Percentiles rank a stretch among this genome's conserved stretches.
Conservation (phyloP, 2,113 vertebrate species). For the Ceyx cyanopectus region DNA sequence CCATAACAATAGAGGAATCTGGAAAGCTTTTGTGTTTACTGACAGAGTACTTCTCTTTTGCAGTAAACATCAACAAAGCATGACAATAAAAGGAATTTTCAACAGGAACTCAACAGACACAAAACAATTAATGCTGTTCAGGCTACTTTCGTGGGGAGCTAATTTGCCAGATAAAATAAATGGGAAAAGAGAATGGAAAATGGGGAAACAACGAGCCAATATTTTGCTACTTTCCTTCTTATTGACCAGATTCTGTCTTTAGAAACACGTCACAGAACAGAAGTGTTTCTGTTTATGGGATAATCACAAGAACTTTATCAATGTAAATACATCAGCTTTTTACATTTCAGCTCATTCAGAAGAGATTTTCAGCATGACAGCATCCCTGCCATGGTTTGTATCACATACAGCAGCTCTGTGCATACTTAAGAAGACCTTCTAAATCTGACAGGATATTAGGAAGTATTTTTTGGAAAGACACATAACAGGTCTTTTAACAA, state of each 20-base stretch:
- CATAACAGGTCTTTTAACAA: neutral
- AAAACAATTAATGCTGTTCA: neutral
- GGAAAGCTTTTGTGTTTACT: constrained; percentile 23
- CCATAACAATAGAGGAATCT: neutral
- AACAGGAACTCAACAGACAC: neutral
- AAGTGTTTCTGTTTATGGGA: neutral
- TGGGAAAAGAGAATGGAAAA: neutral
- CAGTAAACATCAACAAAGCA: constrained; percentile 30
- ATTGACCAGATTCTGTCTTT: neutral
- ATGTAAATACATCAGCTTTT: neutral
- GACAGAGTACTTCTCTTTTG: neutral
- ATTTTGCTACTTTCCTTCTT: neutral
- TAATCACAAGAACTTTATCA: neutral
- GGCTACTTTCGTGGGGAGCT: neutral
- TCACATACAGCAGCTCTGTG: neutral
- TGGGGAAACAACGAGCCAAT: neutral
- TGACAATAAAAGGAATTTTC: neutral
- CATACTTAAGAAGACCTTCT: neutral
- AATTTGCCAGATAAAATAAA: neutral
- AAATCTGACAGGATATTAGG: neutral
- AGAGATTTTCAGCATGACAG: neutral
- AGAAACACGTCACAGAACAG: neutral
- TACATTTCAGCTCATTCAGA: neutral
- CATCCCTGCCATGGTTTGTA: neutral
- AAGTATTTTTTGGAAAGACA: neutral